Evolutionary conservation across 2,888 invertebrate species (phyloP).

Genomic region (Aelia acuminata): DNA sequence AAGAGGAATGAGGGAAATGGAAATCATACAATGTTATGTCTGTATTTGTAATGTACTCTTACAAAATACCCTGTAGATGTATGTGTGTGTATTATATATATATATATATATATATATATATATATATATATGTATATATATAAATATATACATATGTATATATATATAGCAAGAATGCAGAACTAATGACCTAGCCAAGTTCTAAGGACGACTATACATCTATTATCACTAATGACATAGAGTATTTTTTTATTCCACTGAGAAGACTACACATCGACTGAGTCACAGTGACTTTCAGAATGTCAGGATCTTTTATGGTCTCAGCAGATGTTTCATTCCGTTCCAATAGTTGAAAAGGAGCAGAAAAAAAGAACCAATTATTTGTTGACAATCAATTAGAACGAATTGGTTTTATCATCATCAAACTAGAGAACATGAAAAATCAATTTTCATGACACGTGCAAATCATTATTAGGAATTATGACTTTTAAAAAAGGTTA

Average conservation of each 20-base stretch:
- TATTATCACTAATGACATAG: constrained; percentile 14
- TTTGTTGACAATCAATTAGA: not conserved
- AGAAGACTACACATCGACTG: not conserved
- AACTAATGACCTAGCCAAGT: not conserved
- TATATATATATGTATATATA: not conserved
- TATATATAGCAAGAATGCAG: not conserved
- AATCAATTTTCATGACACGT: not conserved
- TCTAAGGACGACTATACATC: not conserved
- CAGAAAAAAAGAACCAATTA: not conserved
- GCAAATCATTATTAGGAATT: too few species aligned
- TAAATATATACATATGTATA: not conserved
- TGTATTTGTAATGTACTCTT: too few species aligned
- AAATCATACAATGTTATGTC: too few species aligned
- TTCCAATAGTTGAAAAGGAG: not conserved
- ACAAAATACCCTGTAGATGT: too few species aligned
- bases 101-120: not conserved
- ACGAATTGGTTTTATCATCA: not conserved
- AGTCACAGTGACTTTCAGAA: not conserved
- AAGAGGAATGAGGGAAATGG: too few species aligned
- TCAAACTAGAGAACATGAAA: not conserved
- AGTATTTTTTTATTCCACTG: not conserved
- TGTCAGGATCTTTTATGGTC: not conserved
- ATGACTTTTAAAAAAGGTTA: too few species aligned
- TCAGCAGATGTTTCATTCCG: not conserved
- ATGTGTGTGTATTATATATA: too few species aligned